These are phyloP conservation scores for Elephantulus edwardii DNA, from an alignment of 2,113 vertebrate genomes.

Conservation along the genomic window DNA sequence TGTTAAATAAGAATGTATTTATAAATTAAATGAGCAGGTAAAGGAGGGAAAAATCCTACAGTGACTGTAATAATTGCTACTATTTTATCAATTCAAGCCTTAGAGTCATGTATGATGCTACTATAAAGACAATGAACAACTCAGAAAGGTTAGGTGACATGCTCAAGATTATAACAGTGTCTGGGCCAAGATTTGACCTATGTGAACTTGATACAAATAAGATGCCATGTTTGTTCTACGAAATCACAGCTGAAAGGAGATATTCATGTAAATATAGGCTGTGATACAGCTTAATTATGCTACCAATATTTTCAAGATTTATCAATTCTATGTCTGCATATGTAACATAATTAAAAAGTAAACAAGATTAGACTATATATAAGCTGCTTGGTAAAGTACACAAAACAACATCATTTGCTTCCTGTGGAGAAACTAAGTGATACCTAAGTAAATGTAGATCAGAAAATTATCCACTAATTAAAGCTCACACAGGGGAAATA, in stretches of 20 bases:
- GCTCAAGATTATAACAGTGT: background rate
- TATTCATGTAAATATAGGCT: conserved; percentile 5
- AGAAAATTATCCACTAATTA: background rate
- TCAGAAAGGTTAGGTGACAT: background rate
- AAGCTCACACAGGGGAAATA: background rate
- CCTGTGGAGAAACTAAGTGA: background rate
- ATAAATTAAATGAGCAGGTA: background rate
- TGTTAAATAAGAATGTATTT: background rate
- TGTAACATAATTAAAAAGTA: background rate
- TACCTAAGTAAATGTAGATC: background rate
- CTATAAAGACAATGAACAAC: background rate
- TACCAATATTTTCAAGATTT: conserved; percentile 14
- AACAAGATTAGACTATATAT: background rate
- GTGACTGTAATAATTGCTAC: background rate
- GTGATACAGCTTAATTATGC: background rate
- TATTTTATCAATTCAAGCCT: background rate
- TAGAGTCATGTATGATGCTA: background rate
- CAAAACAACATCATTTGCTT: background rate
- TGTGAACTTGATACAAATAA: background rate
- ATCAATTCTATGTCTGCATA: background rate
- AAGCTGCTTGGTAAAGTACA: background rate
- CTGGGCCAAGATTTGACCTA: background rate
- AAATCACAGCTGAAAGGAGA: background rate
- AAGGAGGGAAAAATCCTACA: conserved; percentile 20
- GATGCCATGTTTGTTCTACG: background rate